phyloP scores from a whole-genome alignment of 2,888 invertebrate genomes.

The Pandemis corylana region DNA sequence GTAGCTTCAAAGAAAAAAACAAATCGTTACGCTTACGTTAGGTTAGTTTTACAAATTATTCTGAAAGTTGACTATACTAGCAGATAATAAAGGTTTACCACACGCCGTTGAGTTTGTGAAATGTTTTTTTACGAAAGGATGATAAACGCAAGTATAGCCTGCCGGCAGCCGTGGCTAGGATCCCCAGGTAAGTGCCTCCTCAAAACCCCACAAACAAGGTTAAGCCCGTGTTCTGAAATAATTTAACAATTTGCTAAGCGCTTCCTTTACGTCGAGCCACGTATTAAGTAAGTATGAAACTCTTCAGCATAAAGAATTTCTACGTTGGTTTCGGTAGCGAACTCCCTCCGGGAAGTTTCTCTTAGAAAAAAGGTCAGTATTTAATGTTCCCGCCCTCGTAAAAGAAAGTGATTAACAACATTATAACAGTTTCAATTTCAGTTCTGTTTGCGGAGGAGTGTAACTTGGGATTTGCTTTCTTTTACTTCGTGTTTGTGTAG shows the following conservation, averaged over 20 bases:
- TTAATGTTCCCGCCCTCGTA: conserved; percentile 25
- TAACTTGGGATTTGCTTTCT: conserved; percentile 23
- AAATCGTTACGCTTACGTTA: too few species aligned
- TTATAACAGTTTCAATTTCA: conserved; percentile 34
- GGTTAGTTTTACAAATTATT: too few species aligned
- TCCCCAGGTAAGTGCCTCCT: conserved; percentile 3
- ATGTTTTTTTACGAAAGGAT: too few species aligned
- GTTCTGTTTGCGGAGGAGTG: conserved; percentile 18
- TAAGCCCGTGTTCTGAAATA: conserved; percentile 17
- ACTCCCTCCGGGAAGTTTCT: conserved; percentile 22
- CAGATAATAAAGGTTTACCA: too few species aligned
- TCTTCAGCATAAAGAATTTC: conserved; percentile 5
- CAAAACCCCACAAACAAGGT: conserved; percentile 15
- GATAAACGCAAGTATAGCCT: not conserved
- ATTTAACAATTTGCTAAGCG: conserved; percentile 21
- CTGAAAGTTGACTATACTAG: too few species aligned
- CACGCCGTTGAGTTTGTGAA: too few species aligned
- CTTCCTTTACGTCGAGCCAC: conserved; percentile 11
- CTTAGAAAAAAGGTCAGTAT: conserved; percentile 24
- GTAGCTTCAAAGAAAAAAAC: too few species aligned
- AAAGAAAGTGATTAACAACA: conserved; percentile 38
- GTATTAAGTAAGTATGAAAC: conserved; percentile 17
- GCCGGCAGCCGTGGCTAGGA: not conserved
- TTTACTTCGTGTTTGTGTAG: conserved; percentile 7
- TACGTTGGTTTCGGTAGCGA: conserved; percentile 2